These are phyloP conservation scores for Charanyca ferruginea DNA, from an alignment of 2,888 invertebrate species.

Conservation along the genomic window DNA sequence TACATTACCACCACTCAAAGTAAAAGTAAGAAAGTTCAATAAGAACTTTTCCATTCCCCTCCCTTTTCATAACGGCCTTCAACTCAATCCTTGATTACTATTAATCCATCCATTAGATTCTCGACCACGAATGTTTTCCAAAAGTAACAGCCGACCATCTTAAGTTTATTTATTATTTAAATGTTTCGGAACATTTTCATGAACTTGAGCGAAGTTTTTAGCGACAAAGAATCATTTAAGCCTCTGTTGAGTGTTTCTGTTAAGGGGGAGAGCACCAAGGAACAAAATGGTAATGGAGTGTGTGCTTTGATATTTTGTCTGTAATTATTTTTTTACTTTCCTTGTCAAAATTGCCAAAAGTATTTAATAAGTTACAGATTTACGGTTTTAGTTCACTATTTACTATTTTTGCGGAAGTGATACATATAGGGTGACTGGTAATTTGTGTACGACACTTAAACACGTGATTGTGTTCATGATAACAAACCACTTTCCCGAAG, in stretches of 20 bases:
- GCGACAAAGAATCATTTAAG: conserved; percentile 69
- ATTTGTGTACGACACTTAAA: too few relatives aligned
- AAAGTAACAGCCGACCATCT: conserved; percentile 36
- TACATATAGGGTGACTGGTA: too few relatives aligned
- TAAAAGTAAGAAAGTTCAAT: background rate
- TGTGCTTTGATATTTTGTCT: too few relatives aligned
- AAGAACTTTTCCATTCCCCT: background rate
- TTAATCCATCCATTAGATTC: conserved; percentile 52
- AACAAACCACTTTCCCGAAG: too few relatives aligned
- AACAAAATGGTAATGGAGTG: background rate
- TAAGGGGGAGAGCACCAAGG: conserved; percentile 56
- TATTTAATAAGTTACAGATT: too few relatives aligned
- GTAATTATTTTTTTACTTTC: too few relatives aligned
- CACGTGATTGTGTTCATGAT: too few relatives aligned
- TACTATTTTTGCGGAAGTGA: too few relatives aligned
- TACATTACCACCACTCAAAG: too few relatives aligned
- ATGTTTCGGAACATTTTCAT: conserved; percentile 64
- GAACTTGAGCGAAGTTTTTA: conserved; percentile 66
- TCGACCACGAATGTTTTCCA: conserved; percentile 32
- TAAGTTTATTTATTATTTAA: conserved; percentile 66
- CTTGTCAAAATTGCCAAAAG: too few relatives aligned
- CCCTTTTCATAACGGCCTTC: background rate
- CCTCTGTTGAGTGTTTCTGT: conserved; percentile 67
- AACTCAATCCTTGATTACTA: conserved; percentile 22
- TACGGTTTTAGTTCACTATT: too few relatives aligned